A percentile compares a stretch with the other conserved stretches of the same genome.
phyloP scores from a whole-genome alignment of 2,113 vertebrate genomes.

The Notarius quadriscutis region DNA sequence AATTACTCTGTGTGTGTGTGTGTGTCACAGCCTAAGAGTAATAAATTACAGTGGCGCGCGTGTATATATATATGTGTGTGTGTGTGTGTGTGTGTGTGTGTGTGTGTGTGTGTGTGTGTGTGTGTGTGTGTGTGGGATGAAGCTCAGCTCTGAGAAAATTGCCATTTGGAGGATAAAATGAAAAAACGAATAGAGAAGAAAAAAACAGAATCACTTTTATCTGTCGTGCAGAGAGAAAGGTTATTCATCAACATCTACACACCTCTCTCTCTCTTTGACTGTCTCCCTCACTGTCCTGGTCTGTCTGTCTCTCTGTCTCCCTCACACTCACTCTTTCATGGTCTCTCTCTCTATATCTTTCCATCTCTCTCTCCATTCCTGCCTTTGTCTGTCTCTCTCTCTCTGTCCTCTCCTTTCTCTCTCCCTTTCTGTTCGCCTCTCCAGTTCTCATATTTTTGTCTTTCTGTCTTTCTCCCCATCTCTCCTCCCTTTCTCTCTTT shows the following conservation, averaged over 20 bases:
- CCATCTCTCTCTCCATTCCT: neutral
- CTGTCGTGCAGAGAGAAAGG: neutral
- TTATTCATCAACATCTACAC: slow-evolving; percentile 7
- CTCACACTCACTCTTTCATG: too few relatives aligned
- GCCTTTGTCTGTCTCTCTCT: too few relatives aligned
- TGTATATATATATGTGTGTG: neutral
- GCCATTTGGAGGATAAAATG: slow-evolving; percentile 21
- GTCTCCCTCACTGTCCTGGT: neutral
- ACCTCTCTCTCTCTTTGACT: neutral
- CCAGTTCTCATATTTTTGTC: neutral
- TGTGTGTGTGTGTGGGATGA: neutral
- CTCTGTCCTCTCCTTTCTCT: neutral
- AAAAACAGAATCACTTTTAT: slow-evolving; percentile 22
- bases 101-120: neutral
- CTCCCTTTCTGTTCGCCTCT: too few relatives aligned
- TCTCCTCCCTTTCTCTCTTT: neutral
- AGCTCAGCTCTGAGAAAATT: slow-evolving; percentile 12
- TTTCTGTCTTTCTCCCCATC: neutral
- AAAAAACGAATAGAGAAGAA: slow-evolving; percentile 14
- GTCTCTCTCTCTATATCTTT: neutral
- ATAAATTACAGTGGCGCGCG: neutral
- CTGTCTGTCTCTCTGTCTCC: neutral
- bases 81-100: neutral
- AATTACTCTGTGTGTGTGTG: slow-evolving; percentile 1
- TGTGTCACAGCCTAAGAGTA: neutral